phyloP scores from a whole-genome alignment of 2,888 invertebrate genomes.

The Chloroclystis v-ata region DNA sequence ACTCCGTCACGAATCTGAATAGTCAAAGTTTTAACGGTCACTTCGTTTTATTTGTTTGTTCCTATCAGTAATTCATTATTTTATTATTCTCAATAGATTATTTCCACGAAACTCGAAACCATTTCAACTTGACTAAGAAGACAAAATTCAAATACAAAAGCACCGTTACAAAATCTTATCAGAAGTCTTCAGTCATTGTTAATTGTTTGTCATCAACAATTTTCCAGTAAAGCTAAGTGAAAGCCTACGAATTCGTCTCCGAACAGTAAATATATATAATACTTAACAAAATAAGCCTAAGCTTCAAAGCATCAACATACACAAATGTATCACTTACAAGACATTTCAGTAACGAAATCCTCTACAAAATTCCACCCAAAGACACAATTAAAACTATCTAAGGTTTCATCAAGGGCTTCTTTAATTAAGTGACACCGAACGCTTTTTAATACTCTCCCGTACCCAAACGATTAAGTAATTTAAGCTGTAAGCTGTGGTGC shows the following conservation, averaged over 20 bases:
- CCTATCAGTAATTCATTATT: too few species aligned
- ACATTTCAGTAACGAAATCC: constrained; percentile 13
- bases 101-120: too few species aligned
- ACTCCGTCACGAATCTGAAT: constrained; percentile 18
- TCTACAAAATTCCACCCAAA: constrained; percentile 11
- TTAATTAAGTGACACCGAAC: constrained; percentile 65
- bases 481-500: constrained; percentile 36
- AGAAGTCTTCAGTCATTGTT: too few species aligned
- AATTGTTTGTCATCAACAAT: too few species aligned
- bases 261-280: too few species aligned
- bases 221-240: too few species aligned
- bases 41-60: constrained; percentile 10
- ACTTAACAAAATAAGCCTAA: constrained; percentile 1
- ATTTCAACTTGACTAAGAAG: too few species aligned
- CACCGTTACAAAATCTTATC: too few species aligned
- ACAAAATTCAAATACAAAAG: too few species aligned
- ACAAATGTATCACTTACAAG: constrained; percentile 11
- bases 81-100: too few species aligned
- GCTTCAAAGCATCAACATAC: constrained; percentile 5
- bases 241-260: too few species aligned
- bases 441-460: constrained; percentile 36
- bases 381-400: constrained; percentile 35
- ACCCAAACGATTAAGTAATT: constrained; percentile 31
- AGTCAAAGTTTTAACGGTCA: constrained; percentile 27
- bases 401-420: constrained; percentile 66